phyloP scores from a whole-genome alignment of 2,888 invertebrate genomes.

The Heliconius erato region DNA sequence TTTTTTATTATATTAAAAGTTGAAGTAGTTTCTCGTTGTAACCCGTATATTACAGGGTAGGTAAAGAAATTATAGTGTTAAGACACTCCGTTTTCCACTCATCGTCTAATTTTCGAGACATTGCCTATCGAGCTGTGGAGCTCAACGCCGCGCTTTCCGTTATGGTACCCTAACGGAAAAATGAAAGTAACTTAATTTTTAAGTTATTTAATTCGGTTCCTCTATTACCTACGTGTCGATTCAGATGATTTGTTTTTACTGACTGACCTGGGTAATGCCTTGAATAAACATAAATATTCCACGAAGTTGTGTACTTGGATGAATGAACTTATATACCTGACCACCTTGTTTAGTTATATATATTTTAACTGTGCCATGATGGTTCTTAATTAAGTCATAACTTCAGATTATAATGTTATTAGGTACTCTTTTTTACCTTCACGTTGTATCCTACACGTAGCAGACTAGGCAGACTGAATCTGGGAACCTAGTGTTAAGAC shows the following conservation, averaged over 20 bases:
- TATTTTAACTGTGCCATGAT: neutral
- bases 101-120: neutral
- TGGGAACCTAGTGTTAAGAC: neutral
- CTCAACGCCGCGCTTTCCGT: neutral
- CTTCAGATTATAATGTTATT: too few relatives aligned
- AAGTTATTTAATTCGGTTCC: neutral
- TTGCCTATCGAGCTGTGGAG: neutral
- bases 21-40: too few relatives aligned
- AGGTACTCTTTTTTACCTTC: neutral
- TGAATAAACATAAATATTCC: too few relatives aligned
- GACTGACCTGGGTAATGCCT: too few relatives aligned
- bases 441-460: neutral
- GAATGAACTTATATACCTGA: neutral
- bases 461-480: neutral
- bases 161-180: too few relatives aligned
- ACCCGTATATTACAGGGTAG: too few relatives aligned
- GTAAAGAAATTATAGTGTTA: neutral
- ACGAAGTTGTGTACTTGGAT: too few relatives aligned
- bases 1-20: too few relatives aligned
- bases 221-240: too few relatives aligned
- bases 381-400: too few relatives aligned
- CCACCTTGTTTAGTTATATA: neutral
- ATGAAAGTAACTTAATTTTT: neutral
- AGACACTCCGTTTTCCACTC: neutral
- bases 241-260: too few relatives aligned